Base-by-base conservation (phyloP, 64 coral and sea anemone species). In the Stichodactyla mertensii region DNA sequence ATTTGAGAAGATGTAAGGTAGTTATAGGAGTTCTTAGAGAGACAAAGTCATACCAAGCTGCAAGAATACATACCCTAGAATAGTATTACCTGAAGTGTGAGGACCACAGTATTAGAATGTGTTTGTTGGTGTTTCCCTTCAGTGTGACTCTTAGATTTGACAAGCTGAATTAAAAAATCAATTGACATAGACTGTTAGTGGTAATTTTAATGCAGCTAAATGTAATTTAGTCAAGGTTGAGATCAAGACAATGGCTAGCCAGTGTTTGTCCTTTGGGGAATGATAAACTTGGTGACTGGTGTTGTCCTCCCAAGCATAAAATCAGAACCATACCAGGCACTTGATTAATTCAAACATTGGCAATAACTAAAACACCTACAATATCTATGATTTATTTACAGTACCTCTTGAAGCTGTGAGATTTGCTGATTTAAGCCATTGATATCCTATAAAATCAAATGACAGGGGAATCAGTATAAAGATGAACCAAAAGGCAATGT, bases 31-130 rank as follows among this genome's bases (percentile, higher is more conserved):
- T 45, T 45, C 36, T 45, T 45, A 45, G 3, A 3, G 36, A 45
- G 36, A 45, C 36, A 45, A 45, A 2, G 36, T 5, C 59, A 12
- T 16, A 61, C 14, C 16, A 18, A 10, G 15, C 10, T 64, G 28
- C 28, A 31, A 31, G 28, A 31, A 31, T 31, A 31, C 28, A 31
- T 31, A 31, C 28, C 1, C 28, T n/a, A 20, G n/a, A 22, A 8
- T 27, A 4, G 0, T 28, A 9, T 91, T 60, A 99, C 97, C 88
- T 99, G 93, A 54, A 99, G 88, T 54, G 97, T 86, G 16, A 99
- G 80, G 18, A 99, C 97, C 56, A 99, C 93, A 83, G 97, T 95
- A 55, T 94, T 94, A 1, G 97, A 99, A 74, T 99, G 97, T 52
- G 91, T 94, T 56, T 99, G 97, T 81, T 94, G 85, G 80, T 99